phyloP scores from a whole-genome alignment of 1,140 invertebrate genomes.

The Lordiphosa clarofinis region DNA sequence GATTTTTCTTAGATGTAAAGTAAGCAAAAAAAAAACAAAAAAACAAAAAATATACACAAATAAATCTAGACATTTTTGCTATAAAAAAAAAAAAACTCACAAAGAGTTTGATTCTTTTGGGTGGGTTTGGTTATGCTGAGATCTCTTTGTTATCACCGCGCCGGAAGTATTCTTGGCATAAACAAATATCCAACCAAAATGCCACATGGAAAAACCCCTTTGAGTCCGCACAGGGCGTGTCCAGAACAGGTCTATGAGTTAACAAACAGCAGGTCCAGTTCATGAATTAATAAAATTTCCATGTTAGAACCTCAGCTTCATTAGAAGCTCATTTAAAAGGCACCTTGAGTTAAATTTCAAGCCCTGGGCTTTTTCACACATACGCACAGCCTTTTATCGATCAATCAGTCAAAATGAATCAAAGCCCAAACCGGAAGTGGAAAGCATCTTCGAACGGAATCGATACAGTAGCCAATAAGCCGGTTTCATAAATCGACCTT shows the following conservation, averaged over 20 bases:
- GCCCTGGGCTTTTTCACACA: constrained; percentile 38
- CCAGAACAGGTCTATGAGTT: constrained; percentile 37
- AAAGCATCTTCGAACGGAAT: constrained; percentile 49
- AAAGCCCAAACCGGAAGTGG: constrained; percentile 47
- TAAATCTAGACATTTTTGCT: constrained; percentile 53
- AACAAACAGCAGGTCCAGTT: constrained; percentile 48
- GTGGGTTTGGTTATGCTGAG: too few species aligned
- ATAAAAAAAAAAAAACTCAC: constrained; percentile 22
- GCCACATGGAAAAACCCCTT: constrained; percentile 6
- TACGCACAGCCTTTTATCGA: constrained; percentile 56
- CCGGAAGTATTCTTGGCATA: constrained; percentile 5
- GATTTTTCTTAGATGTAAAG: constrained; percentile 58
- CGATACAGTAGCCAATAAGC: constrained; percentile 55
- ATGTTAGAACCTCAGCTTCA: constrained; percentile 3
- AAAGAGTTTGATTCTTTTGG: constrained; percentile 18
- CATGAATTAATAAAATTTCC: constrained; percentile 41
- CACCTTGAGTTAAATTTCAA: constrained; percentile 57
- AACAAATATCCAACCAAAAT: constrained; percentile 3
- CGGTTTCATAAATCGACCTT: constrained; percentile 53
- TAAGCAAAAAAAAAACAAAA: constrained; percentile 50
- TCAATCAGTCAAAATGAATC: constrained; percentile 66
- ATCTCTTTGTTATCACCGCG: too few species aligned
- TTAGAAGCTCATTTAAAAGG: constrained; percentile 37
- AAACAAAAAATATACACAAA: constrained; percentile 26
- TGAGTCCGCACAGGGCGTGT: constrained; percentile 22